phyloP scores from a whole-genome alignment of 2,113 vertebrate species.

The Illadopsis cleaveri region DNA sequence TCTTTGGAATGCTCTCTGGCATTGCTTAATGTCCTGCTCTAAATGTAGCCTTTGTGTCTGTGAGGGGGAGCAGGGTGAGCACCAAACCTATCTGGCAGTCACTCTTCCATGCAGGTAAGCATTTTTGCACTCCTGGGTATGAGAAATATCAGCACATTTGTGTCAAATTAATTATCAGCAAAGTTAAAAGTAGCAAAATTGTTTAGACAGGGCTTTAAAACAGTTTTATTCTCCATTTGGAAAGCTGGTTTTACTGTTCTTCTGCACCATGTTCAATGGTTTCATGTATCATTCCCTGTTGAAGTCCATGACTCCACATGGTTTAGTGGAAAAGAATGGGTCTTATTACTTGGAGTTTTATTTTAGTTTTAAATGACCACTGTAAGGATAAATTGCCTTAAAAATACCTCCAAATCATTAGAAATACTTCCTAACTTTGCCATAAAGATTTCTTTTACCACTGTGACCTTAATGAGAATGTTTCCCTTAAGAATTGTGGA shows the following conservation, averaged over 20 bases:
- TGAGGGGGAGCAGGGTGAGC: background rate
- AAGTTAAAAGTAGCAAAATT: background rate
- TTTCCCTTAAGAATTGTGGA: background rate
- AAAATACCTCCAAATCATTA: constrained; percentile 16
- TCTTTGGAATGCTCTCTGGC: accelerated
- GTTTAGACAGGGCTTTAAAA: background rate
- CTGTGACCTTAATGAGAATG: constrained; percentile 22
- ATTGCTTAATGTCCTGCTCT: background rate
- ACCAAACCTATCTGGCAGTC: background rate
- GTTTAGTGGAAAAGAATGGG: constrained; percentile 13
- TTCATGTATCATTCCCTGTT: background rate
- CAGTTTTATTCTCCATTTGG: background rate
- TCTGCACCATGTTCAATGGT: background rate
- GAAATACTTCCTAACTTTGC: constrained; percentile 10
- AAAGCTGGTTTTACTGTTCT: background rate
- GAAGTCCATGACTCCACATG: background rate
- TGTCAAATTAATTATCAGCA: background rate
- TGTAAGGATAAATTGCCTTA: constrained; percentile 33
- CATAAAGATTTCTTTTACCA: constrained; percentile 16
- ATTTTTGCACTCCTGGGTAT: background rate
- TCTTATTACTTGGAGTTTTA: constrained; percentile 8
- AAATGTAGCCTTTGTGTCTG: background rate
- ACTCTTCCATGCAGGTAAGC: background rate
- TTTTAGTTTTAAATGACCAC: constrained; percentile 27
- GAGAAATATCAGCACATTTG: background rate